Evolutionary conservation across 2,888 invertebrate genomes (phyloP).

Genomic region (Euzophera pinguis): DNA sequence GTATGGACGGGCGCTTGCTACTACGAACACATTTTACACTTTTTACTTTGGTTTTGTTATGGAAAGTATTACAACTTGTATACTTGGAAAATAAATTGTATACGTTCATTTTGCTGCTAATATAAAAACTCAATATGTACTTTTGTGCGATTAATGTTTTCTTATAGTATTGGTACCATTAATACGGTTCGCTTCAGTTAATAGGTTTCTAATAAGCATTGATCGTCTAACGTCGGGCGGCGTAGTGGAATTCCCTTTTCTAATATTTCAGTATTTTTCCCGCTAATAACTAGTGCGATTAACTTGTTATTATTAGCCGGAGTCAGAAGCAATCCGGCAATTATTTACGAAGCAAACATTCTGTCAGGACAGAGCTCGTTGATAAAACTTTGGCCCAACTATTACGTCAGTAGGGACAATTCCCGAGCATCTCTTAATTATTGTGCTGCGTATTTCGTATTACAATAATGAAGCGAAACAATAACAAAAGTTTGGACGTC

Average conservation of each 20-base stretch:
- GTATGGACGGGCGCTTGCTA: neutral
- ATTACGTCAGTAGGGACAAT: constrained; percentile 65
- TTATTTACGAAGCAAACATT: constrained; percentile 65
- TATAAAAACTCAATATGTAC: neutral
- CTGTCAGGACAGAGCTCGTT: constrained; percentile 51
- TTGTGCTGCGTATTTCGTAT: constrained; percentile 73
- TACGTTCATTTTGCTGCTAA: neutral
- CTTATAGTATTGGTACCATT: constrained; percentile 17
- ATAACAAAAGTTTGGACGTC: constrained; percentile 75
- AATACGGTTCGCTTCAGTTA: constrained; percentile 38
- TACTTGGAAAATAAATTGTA: neutral
- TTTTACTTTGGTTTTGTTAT: constrained; percentile 3
- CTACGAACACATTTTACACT: neutral
- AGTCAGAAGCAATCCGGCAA: constrained; percentile 51
- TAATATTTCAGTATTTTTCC: constrained; percentile 40
- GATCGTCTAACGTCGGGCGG: constrained; percentile 29
- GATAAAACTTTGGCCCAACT: constrained; percentile 67
- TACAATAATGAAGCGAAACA: constrained; percentile 78
- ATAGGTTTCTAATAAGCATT: constrained; percentile 53
- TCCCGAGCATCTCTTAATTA: constrained; percentile 75
- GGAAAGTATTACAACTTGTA: neutral
- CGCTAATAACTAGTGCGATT: constrained; percentile 52
- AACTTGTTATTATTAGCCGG: constrained; percentile 57
- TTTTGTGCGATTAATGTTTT: constrained; percentile 12
- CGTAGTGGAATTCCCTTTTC: constrained; percentile 36